These are phyloP conservation scores for Parazoanthus darwini DNA, from an alignment of 92 coral and sea anemone genomes.

Conservation along the genomic window DNA sequence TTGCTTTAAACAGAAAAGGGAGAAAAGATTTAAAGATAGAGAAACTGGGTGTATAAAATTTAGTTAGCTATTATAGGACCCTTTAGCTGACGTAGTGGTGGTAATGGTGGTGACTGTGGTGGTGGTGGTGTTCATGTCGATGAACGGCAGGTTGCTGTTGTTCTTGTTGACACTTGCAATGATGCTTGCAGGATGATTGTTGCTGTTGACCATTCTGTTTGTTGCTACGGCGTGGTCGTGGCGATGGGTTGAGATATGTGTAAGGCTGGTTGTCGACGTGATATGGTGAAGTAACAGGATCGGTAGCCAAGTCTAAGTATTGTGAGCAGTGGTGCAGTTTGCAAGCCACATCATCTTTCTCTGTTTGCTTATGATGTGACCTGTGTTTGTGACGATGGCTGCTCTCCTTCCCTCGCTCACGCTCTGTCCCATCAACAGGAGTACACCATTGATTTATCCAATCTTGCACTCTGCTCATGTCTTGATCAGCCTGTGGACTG, in stretches of 20 bases:
- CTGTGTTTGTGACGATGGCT: slow-evolving; percentile 65
- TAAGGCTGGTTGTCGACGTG: slow-evolving; percentile 76
- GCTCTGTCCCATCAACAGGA: slow-evolving; percentile 54
- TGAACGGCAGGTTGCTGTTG: slow-evolving; percentile 64
- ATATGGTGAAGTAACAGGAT: slow-evolving; percentile 83
- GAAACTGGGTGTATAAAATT: not conserved
- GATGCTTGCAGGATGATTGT: slow-evolving; percentile 65
- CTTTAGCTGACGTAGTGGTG: slow-evolving; percentile 82
- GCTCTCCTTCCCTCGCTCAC: slow-evolving; percentile 50
- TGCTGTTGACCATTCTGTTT: slow-evolving; percentile 56
- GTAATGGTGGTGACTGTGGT: slow-evolving; percentile 95
- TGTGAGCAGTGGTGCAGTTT: slow-evolving; percentile 73
- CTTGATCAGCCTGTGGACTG: slow-evolving; percentile 37
- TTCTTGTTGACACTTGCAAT: slow-evolving; percentile 57
- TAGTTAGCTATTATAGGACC: not conserved
- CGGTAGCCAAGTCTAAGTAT: slow-evolving; percentile 88
- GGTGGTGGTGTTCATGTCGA: slow-evolving; percentile 89
- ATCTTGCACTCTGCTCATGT: slow-evolving; percentile 71
- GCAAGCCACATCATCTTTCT: slow-evolving; percentile 52
- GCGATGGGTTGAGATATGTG: slow-evolving; percentile 70
- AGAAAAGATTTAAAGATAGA: not conserved
- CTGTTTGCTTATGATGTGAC: slow-evolving; percentile 62
- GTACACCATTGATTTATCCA: slow-evolving; percentile 75
- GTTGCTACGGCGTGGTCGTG: slow-evolving; percentile 67
- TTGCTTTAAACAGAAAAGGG: not conserved